phyloP scores from a whole-genome alignment of 2,888 invertebrate species.

The Chrysolina oricalcia region DNA sequence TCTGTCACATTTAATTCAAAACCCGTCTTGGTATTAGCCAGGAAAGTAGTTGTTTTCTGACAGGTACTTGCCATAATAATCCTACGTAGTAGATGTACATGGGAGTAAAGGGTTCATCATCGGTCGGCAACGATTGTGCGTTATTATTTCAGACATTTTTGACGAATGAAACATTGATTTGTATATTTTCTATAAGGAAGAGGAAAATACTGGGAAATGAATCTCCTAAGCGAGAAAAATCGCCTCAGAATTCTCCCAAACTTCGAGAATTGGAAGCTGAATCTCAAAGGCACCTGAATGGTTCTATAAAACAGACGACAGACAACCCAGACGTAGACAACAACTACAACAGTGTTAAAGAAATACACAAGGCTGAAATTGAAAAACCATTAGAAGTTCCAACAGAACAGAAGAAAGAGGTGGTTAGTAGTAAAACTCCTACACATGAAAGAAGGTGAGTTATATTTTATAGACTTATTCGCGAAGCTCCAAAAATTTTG shows the following conservation, averaged over 20 bases:
- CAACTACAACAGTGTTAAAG: constrained; percentile 60
- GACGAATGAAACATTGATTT: not conserved
- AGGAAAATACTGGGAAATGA: constrained; percentile 57
- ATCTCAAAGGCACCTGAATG: constrained; percentile 54
- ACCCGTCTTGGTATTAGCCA: too few relatives aligned
- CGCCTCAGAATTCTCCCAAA: constrained; percentile 33
- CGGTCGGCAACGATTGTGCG: too few relatives aligned
- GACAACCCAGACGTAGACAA: constrained; percentile 54
- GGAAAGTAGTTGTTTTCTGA: too few relatives aligned
- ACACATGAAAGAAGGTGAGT: constrained; percentile 60
- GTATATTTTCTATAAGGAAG: constrained; percentile 47
- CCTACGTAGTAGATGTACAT: too few relatives aligned
- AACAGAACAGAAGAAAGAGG: constrained; percentile 45
- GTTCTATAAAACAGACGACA: constrained; percentile 49
- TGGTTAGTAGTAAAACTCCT: constrained; percentile 53
- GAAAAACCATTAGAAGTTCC: constrained; percentile 49
- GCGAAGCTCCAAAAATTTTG: not conserved
- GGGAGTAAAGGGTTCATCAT: too few relatives aligned
- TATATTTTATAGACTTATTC: not conserved
- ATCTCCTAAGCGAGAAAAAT: constrained; percentile 59
- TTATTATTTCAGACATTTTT: not conserved
- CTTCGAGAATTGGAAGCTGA: constrained; percentile 52
- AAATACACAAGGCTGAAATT: constrained; percentile 52
- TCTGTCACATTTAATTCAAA: too few relatives aligned
- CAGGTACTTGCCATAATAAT: too few relatives aligned